Evolutionary conservation across 2,113 vertebrate genomes (phyloP).

Genomic region (Natator depressus): DNA sequence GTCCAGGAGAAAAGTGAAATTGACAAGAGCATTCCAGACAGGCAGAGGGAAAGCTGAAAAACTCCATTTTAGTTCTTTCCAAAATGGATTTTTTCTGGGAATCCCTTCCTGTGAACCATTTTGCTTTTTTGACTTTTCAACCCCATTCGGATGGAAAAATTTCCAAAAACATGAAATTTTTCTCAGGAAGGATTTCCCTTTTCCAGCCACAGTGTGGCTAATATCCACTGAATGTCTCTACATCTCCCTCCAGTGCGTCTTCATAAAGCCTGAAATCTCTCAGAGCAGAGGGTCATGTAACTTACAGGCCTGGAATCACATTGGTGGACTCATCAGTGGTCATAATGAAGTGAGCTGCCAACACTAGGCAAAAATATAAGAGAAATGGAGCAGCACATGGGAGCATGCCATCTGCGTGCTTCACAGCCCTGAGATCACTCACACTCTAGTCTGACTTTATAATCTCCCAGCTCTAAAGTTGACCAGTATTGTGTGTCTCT

Average conservation of each 20-base stretch:
- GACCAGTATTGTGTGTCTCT: neutral
- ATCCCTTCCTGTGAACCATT: neutral
- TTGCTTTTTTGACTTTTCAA: neutral
- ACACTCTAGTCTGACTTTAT: neutral
- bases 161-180: neutral
- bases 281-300: constrained; percentile 26
- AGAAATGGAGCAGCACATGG: neutral
- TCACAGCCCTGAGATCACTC: neutral
- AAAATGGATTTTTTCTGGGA: neutral
- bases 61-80: neutral
- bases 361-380: neutral
- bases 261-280: neutral
- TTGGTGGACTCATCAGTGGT: neutral
- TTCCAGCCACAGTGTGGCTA: neutral
- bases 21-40: neutral
- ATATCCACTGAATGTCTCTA: neutral
- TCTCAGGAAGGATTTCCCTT: neutral
- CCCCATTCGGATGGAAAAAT: neutral
- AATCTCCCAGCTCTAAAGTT: neutral
- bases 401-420: neutral
- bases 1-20: neutral
- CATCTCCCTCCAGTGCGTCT: neutral
- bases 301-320: neutral
- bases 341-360: neutral
- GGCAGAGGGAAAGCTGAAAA: neutral